Percentiles rank a stretch among this genome's conserved stretches.
These are phyloP conservation scores for Callocephalon fimbriatum DNA, from an alignment of 2,113 vertebrate species.

Conservation along the genomic window DNA sequence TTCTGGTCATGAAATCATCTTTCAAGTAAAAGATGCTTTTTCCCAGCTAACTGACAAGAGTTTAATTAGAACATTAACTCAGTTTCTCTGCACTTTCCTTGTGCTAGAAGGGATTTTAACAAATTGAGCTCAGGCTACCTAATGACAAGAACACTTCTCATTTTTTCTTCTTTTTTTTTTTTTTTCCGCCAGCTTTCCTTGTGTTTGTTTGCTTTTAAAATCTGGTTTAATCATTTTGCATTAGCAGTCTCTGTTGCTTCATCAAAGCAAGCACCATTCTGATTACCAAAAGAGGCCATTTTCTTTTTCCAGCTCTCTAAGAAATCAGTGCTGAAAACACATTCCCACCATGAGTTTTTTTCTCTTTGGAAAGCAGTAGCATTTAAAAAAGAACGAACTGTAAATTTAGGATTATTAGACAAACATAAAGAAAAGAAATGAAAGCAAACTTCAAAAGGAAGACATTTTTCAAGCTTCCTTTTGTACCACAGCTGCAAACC, in stretches of 20 bases:
- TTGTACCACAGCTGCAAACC: neutral
- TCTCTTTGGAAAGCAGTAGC: neutral
- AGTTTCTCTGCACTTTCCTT: neutral
- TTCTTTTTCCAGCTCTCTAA: neutral
- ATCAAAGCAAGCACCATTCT: neutral
- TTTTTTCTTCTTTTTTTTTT: neutral
- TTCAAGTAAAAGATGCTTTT: neutral
- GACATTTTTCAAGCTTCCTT: neutral
- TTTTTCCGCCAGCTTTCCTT: neutral
- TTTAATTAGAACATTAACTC: slow-evolving; percentile 19
- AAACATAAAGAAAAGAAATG: neutral
- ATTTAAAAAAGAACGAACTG: neutral
- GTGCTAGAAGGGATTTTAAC: neutral
- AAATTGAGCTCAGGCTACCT: neutral
- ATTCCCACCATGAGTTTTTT: neutral
- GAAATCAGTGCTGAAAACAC: neutral
- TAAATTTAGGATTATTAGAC: neutral
- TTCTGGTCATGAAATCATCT: neutral
- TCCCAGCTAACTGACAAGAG: neutral
- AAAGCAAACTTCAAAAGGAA: neutral
- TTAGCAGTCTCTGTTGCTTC: neutral
- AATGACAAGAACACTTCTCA: neutral
- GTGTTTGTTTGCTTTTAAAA: neutral
- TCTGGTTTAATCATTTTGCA: neutral
- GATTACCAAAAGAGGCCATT: neutral